These are phyloP conservation scores for Notocelia uddmanniana DNA, from an alignment of 2,888 invertebrate species.

Conservation along the genomic window DNA sequence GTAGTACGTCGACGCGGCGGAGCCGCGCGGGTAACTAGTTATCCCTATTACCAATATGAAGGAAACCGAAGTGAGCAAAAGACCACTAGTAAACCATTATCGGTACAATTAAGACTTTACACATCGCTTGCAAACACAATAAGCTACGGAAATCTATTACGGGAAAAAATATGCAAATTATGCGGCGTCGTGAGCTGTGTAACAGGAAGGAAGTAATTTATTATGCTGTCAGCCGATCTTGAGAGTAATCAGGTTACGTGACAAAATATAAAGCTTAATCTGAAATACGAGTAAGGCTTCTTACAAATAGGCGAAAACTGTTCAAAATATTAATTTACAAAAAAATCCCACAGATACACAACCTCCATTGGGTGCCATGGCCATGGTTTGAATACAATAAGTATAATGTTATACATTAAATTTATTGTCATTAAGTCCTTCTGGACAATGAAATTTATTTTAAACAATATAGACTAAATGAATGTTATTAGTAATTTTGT, in stretches of 20 bases:
- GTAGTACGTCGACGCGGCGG: too few relatives aligned
- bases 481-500: too few relatives aligned
- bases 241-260: constrained; percentile 14
- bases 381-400: too few relatives aligned
- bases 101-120: not conserved
- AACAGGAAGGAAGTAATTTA: constrained; percentile 32
- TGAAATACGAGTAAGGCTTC: not conserved
- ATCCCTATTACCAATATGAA: too few relatives aligned
- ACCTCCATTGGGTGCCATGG: not conserved
- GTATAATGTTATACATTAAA: too few relatives aligned
- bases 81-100: not conserved
- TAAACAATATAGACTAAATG: too few relatives aligned
- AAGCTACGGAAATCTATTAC: constrained; percentile 17
- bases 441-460: too few relatives aligned
- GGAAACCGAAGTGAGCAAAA: not conserved
- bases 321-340: not conserved
- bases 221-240: constrained; percentile 6
- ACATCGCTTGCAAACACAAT: constrained; percentile 12
- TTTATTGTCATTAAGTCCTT: too few relatives aligned
- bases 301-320: not conserved
- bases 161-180: constrained; percentile 30
- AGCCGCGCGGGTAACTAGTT: too few relatives aligned
- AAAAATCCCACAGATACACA: not conserved
- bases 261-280: constrained; percentile 9
- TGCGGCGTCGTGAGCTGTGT: constrained; percentile 8